phyloP scores from a whole-genome alignment of 2,113 vertebrate species.

The Nipponia nippon region DNA sequence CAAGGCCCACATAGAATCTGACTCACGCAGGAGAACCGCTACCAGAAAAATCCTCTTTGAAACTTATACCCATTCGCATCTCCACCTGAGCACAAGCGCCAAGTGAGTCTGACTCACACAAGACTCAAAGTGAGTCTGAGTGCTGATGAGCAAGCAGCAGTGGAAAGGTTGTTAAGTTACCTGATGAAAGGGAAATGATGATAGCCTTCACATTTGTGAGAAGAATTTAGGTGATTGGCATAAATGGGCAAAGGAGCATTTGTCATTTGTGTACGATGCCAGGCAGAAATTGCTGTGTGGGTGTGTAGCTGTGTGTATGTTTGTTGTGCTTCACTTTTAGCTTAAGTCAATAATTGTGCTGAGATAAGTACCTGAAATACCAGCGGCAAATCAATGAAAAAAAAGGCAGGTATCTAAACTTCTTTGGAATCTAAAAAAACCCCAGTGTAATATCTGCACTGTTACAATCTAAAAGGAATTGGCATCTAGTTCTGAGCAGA shows the following conservation, averaged over 20 bases:
- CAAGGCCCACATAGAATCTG: background rate
- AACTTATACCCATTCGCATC: background rate
- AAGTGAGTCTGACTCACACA: background rate
- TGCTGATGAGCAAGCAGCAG: background rate
- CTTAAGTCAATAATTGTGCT: conserved; percentile 3
- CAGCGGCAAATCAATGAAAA: background rate
- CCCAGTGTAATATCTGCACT: background rate
- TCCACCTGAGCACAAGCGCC: background rate
- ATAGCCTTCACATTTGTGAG: background rate
- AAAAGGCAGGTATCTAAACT: background rate
- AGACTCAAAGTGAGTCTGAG: background rate
- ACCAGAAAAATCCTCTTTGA: background rate
- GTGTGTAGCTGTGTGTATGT: background rate
- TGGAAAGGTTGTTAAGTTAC: background rate
- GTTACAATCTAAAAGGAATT: background rate
- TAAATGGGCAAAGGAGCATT: background rate
- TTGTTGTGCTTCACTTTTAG: background rate
- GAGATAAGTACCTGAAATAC: background rate
- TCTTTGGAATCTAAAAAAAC: background rate
- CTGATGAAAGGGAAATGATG: background rate
- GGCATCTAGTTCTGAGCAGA: background rate
- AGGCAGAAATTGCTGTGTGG: background rate
- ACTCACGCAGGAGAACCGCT: background rate
- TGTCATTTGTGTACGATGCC: background rate
- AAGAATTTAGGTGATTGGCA: background rate